These are phyloP conservation scores for Hemibagrus guttatus DNA, from an alignment of 2,797 vertebrate species.

Conservation along the genomic window DNA sequence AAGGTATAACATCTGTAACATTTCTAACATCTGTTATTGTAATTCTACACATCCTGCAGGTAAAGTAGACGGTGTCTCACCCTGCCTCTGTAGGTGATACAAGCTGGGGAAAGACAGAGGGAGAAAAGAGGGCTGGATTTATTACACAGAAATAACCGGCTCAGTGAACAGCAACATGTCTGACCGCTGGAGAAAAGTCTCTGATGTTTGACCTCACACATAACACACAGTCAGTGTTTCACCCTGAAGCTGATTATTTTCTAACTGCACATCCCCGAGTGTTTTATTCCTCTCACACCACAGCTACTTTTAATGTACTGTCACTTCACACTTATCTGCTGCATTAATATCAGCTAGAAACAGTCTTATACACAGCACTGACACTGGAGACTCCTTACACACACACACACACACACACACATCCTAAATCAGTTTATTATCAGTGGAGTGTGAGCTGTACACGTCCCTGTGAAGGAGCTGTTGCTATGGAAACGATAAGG, in stretches of 20 bases:
- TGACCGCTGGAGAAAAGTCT: not conserved
- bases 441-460: not conserved
- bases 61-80: slow-evolving; percentile 58
- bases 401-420: no score
- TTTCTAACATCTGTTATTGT: not conserved
- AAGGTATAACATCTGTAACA: not conserved
- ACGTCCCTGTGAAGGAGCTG: not conserved
- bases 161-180: not conserved
- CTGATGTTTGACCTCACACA: not conserved
- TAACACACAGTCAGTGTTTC: not conserved
- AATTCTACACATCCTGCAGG: no score
- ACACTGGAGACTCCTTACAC: no score
- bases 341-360: not conserved
- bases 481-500: not conserved
- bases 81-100: slow-evolving; percentile 61
- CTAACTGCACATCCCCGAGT: not conserved
- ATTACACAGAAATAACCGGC: not conserved
- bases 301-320: not conserved
- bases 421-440: no score
- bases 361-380: not conserved
- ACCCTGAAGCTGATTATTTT: no score
- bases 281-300: not conserved
- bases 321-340: not conserved
- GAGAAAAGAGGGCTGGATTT: not conserved
- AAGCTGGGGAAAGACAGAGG: slow-evolving; percentile 60